Conservation (phyloP, 2,113 vertebrate genomes). For the Megaleporinus macrocephalus region DNA sequence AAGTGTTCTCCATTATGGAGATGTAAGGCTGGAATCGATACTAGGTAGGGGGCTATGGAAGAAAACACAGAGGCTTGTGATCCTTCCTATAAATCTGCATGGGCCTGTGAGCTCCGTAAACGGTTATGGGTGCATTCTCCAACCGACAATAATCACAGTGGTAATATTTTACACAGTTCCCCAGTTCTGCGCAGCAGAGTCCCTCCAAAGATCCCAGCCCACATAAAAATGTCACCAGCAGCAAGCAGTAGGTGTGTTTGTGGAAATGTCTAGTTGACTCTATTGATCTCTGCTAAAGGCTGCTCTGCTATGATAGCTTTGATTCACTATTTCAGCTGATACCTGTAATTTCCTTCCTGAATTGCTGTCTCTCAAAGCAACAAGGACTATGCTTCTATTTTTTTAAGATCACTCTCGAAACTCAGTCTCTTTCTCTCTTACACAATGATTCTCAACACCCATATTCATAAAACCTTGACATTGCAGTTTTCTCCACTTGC, state of each 20-base stretch:
- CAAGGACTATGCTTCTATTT: not conserved
- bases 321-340: conserved; percentile 30
- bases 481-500: not conserved
- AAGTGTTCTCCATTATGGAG: conserved; percentile 55
- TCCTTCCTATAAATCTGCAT: conserved; percentile 55
- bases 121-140: conserved; percentile 38
- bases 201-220: conserved; percentile 20
- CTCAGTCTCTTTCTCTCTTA: not conserved
- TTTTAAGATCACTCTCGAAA: conserved; percentile 22
- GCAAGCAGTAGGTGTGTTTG: conserved; percentile 23
- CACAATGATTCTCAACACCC: not conserved
- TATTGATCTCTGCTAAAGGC: conserved; percentile 50
- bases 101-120: conserved; percentile 46
- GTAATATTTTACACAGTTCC: conserved; percentile 42
- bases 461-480: not conserved
- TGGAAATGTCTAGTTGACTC: conserved; percentile 20
- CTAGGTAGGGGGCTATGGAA: conserved; percentile 30
- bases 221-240: conserved; percentile 42
- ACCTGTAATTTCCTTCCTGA: conserved; percentile 36
- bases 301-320: conserved; percentile 19
- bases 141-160: conserved; percentile 38
- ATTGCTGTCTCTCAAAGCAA: conserved; percentile 31
- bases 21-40: conserved; percentile 53
- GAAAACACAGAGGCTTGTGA: conserved; percentile 45
- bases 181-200: not conserved